Evolutionary conservation across 2,797 vertebrate species (phyloP), one percentile per base, ranked within the genome.

Genomic region (Margarornis squamiger): DNA sequence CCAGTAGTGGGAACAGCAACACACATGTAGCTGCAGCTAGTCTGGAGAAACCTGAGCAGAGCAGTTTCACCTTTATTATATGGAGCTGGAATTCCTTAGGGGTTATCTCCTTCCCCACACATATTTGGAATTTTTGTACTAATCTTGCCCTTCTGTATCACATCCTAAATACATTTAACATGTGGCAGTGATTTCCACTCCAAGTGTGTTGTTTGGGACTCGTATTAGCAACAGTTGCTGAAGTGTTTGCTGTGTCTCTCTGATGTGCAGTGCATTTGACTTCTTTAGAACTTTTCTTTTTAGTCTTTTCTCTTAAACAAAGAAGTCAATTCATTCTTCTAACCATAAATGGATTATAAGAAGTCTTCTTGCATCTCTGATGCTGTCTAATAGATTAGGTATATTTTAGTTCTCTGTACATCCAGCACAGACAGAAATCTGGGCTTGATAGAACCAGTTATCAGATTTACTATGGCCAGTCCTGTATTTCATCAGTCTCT

Each of bases 101-200:
- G 94, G 67, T 93, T 95, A 86, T 92, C 94, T 95, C 72, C 39
- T 94, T 93, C 90, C 77, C 90, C 51, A 62, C 62, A 39, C 39
- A 75, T 93, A 91, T 73, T 81, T 96, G 52, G 92, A 90, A 94
- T 92, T 90, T 93, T 94, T 83, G 54, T 41, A 67, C 62, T 95
- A 92, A 95, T 88, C 93, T 93, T 88, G 80, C 88, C 68, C 70
- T 95, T 85, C 65, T 90, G 75, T 22, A 81, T 57, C 86, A 39
- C 78, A 65, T 91, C 92, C 66, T 76, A 76, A 93, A 76, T 92
- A 76, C 39, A n/a, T 72, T 72, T 94, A 92, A 91, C 86, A 92
- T 91, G 84, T 96, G 95, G 93, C 86, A 95, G 84, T 92, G 84
- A 94, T 95, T 96, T 96, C 72, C 78, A 96, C 66, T 91, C 65